These are phyloP conservation scores for Atractosteus spatula DNA, from an alignment of 2,113 vertebrate genomes.

Conservation along the genomic window DNA sequence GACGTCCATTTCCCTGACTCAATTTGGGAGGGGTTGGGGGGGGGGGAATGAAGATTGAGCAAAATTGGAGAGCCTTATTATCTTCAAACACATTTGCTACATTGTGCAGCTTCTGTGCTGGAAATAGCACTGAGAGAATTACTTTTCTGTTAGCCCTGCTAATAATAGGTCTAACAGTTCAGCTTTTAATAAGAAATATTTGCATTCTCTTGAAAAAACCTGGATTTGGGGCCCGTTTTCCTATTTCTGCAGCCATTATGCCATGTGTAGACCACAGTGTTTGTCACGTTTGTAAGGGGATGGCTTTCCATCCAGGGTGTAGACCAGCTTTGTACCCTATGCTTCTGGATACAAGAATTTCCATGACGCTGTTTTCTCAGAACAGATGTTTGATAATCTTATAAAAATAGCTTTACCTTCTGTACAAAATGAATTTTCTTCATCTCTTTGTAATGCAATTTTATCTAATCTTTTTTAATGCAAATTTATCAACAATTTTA, in stretches of 20 bases:
- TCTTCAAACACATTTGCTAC: constrained; percentile 54
- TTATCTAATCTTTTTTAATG: too few species aligned
- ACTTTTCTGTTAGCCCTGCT: constrained; percentile 46
- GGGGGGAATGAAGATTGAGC: constrained; percentile 33
- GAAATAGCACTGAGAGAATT: constrained; percentile 50
- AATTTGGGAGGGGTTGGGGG: constrained; percentile 34
- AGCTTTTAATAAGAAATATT: constrained; percentile 36
- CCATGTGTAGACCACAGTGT: constrained; percentile 23
- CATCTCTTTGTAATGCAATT: too few species aligned
- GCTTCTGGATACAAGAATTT: neutral
- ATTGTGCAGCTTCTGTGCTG: constrained; percentile 39
- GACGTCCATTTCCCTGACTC: constrained; percentile 39
- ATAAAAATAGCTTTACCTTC: too few species aligned
- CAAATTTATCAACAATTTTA: too few species aligned
- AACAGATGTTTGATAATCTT: too few species aligned
- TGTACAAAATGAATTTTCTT: neutral
- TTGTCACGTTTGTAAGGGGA: constrained; percentile 13
- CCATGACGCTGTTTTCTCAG: too few species aligned
- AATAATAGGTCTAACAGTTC: constrained; percentile 46
- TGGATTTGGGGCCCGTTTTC: constrained; percentile 41
- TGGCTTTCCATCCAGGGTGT: too few species aligned
- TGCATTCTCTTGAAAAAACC: constrained; percentile 9
- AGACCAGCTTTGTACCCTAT: neutral
- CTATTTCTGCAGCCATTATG: constrained; percentile 27
- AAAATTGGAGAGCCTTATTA: constrained; percentile 41